Conservation (phyloP, 2,888 invertebrate genomes). For the Pristionchus fissidentatus region DNA sequence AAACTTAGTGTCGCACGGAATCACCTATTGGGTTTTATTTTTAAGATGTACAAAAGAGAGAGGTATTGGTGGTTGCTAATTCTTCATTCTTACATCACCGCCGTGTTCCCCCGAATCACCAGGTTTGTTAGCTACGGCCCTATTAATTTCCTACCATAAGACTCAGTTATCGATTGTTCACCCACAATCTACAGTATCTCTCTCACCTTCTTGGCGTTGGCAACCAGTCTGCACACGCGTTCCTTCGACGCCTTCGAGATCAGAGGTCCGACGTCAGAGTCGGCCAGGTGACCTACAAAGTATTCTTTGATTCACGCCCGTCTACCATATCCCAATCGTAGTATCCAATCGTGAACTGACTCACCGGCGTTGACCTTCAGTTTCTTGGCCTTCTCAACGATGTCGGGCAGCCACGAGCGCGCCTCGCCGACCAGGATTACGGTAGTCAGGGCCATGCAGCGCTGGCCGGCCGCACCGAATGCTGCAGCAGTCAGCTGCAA, state of each 20-base stretch:
- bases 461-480: constrained; percentile 98
- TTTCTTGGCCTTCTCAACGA: constrained; percentile 85
- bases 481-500: constrained; percentile 85
- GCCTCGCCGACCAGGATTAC: constrained; percentile 89
- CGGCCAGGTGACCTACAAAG: constrained; percentile 79
- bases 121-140: no score
- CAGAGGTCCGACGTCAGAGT: constrained; percentile 85
- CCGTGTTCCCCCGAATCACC: neutral
- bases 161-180: neutral
- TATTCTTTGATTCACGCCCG: neutral
- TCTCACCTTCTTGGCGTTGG: constrained; percentile 65
- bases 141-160: neutral
- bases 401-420: constrained; percentile 92
- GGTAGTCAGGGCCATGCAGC: constrained; percentile 98
- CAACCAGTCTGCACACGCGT: constrained; percentile 80
- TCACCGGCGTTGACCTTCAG: constrained; percentile 90
- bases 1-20: no score
- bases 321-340: neutral
- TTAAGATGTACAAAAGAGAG: no score
- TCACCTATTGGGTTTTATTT: no score
- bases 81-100: neutral
- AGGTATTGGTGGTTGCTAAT: no score
- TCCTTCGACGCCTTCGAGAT: constrained; percentile 91
- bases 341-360: constrained; percentile 46
- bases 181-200: neutral